Evolutionary conservation across 2,888 invertebrate species (phyloP).

Genomic region (Melipona bicolor): DNA sequence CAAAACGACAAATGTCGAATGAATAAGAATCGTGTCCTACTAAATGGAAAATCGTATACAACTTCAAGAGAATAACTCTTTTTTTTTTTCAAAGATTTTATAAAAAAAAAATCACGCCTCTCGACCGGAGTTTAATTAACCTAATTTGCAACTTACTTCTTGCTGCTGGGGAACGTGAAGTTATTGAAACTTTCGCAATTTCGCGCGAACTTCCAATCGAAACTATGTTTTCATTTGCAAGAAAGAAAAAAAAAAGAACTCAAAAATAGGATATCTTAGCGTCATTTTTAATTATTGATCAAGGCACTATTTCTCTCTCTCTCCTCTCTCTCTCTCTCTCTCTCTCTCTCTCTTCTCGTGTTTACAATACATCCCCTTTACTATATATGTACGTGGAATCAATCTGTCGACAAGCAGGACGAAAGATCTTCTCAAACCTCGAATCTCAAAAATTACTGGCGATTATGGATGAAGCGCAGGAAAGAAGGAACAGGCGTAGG

Average conservation of each 20-base stretch:
- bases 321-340: no score
- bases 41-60: not conserved
- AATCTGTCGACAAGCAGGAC: not conserved
- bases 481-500: no score
- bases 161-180: constrained; percentile 1
- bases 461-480: not conserved
- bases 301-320: not conserved
- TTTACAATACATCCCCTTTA: not conserved
- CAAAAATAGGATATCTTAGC: not conserved
- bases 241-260: not conserved
- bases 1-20: not conserved
- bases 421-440: not conserved
- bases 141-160: constrained; percentile 43
- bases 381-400: not conserved
- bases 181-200: constrained; percentile 26
- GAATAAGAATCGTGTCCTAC: not conserved
- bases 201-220: constrained; percentile 5
- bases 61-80: constrained; percentile 6
- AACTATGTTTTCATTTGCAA: not conserved
- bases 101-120: constrained; percentile 7
- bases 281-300: not conserved
- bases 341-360: not conserved
- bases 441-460: not conserved
- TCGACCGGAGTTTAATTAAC: constrained; percentile 37
- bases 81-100: not conserved